These are phyloP conservation scores for Chanos chanos DNA, from an alignment of 2,797 vertebrate genomes.

Conservation along the genomic window DNA sequence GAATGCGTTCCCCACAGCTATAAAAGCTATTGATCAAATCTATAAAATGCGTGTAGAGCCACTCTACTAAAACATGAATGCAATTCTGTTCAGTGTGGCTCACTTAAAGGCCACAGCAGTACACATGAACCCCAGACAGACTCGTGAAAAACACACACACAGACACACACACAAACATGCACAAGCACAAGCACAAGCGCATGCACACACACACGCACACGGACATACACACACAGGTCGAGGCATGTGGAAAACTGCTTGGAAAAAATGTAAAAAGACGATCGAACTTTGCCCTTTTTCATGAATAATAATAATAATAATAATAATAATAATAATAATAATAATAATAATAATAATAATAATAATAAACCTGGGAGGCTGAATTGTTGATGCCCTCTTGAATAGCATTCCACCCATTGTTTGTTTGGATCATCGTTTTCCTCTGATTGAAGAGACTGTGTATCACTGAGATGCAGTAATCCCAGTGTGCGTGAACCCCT, in stretches of 20 bases:
- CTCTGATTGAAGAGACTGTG: too few species aligned
- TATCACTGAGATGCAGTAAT: too few species aligned
- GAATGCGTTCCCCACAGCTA: neutral
- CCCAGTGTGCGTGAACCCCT: too few species aligned
- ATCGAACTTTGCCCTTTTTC: too few species aligned
- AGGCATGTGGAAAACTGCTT: neutral
- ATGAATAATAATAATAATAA: too few species aligned
- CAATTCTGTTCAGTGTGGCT: slow-evolving; percentile 7
- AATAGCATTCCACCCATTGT: too few species aligned
- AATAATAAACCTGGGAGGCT: too few species aligned
- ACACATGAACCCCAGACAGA: neutral
- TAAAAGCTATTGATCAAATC: slow-evolving; percentile 23
- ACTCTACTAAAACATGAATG: slow-evolving; percentile 1
- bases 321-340: too few species aligned
- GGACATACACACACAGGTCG: neutral
- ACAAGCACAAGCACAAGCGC: neutral
- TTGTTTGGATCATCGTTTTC: too few species aligned
- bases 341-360: too few species aligned
- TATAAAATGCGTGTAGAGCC: slow-evolving; percentile 12
- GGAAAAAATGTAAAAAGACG: too few species aligned
- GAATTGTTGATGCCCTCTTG: too few species aligned
- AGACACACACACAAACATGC: neutral
- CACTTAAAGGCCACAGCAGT: neutral
- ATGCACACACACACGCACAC: neutral
- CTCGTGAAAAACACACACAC: neutral